These are phyloP conservation scores for Listrodromus nycthemerus DNA, from an alignment of 2,888 invertebrate species.

Conservation along the genomic window DNA sequence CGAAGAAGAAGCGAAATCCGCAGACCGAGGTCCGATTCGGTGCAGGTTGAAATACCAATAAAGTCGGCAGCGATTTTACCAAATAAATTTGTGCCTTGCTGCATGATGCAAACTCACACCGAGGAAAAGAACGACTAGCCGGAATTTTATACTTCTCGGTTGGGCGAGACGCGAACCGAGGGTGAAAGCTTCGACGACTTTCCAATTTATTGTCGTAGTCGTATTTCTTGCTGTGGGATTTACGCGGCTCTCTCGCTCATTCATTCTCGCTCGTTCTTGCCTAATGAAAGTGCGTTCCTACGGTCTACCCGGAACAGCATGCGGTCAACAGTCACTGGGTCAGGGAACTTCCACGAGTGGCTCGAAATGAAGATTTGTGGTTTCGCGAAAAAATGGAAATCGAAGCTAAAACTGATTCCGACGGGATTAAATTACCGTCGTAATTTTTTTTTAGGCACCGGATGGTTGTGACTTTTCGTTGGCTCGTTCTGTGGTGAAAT, in stretches of 20 bases:
- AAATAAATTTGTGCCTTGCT: constrained; percentile 42
- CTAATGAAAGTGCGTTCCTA: constrained; percentile 29
- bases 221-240: constrained; percentile 62
- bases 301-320: constrained; percentile 50
- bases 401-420: constrained; percentile 45
- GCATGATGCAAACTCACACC: constrained; percentile 1
- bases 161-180: constrained; percentile 38
- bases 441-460: background rate
- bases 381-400: constrained; percentile 47
- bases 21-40: background rate
- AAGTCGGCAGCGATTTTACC: constrained; percentile 27
- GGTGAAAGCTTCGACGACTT: constrained; percentile 66
- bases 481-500: background rate
- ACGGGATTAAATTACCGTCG: background rate
- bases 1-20: constrained; percentile 12
- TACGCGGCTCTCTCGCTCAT: constrained; percentile 13
- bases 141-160: constrained; percentile 30
- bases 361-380: constrained; percentile 45
- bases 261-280: constrained; percentile 18
- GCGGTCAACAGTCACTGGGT: constrained; percentile 62
- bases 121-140: background rate
- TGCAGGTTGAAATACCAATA: background rate
- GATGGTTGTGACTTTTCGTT: constrained; percentile 34
- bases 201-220: constrained; percentile 69
- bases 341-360: constrained; percentile 20